phyloP scores from a whole-genome alignment of 2,888 invertebrate species.

The Globia sparganii region DNA sequence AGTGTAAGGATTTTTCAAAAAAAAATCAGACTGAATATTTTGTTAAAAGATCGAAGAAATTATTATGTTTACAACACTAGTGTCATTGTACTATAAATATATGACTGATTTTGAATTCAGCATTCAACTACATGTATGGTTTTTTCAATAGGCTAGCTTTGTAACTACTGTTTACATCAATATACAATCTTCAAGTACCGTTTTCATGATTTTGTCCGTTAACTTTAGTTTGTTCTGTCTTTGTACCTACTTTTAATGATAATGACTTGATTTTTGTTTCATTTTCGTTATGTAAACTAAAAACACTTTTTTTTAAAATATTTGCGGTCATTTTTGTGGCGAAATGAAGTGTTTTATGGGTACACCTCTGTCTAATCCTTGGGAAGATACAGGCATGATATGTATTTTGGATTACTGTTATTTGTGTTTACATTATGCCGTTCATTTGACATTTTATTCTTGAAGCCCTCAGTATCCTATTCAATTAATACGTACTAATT shows the following conservation, averaged over 20 bases:
- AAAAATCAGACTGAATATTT: not conserved
- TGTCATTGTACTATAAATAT: conserved; percentile 47
- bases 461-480: not conserved
- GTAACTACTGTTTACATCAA: conserved; percentile 47
- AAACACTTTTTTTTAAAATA: too few species aligned
- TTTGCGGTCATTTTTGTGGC: not conserved
- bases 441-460: not conserved
- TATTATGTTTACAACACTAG: conserved; percentile 16
- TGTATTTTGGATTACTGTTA: not conserved
- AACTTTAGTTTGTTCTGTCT: not conserved
- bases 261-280: not conserved
- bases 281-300: too few species aligned
- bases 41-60: not conserved
- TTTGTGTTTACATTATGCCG: not conserved
- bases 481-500: not conserved
- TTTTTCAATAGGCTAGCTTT: conserved; percentile 42
- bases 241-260: not conserved
- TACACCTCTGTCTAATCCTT: not conserved
- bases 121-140: conserved; percentile 15
- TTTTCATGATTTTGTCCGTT: conserved; percentile 24
- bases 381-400: not conserved
- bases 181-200: conserved; percentile 30
- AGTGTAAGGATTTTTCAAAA: too few species aligned
- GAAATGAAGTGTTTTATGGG: not conserved
- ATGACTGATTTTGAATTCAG: conserved; percentile 54